phyloP scores from a whole-genome alignment of 2,113 vertebrate genomes.

The Anarrhichthys ocellatus region DNA sequence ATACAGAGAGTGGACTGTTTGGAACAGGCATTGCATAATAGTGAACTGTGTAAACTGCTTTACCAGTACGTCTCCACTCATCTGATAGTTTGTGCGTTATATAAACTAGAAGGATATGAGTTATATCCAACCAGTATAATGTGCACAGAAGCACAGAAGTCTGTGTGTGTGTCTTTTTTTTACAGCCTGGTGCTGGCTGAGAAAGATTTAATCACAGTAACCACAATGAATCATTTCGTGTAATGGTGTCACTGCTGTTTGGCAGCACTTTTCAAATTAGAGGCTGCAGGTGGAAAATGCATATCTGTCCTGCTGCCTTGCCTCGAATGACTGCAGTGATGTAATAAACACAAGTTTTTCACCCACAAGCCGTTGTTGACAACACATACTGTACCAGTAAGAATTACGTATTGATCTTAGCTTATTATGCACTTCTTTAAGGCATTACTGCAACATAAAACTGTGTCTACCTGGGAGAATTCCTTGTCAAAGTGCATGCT shows the following conservation, averaged over 20 bases:
- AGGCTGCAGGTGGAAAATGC: constrained; percentile 15
- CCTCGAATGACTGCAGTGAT: constrained; percentile 11
- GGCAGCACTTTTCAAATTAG: constrained; percentile 34
- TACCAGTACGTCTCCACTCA: background rate
- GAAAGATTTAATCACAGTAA: constrained; percentile 16
- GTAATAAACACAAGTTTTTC: constrained; percentile 1
- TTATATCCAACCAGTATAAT: background rate
- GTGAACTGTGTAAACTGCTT: background rate
- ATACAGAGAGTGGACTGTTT: background rate
- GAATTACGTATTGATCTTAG: background rate
- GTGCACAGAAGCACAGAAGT: background rate
- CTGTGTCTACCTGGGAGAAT: background rate
- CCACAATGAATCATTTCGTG: constrained; percentile 5
- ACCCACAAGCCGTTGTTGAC: background rate
- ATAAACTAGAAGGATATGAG: background rate
- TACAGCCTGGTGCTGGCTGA: background rate
- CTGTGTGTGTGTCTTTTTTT: background rate
- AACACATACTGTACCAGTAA: background rate
- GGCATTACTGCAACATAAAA: background rate
- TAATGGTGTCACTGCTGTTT: constrained; percentile 17
- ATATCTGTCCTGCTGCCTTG: background rate
- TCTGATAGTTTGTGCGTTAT: background rate
- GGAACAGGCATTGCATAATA: background rate
- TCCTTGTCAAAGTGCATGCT: background rate
- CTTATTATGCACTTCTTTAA: background rate